Percentiles rank a stretch among this genome's conserved stretches.
Conservation (phyloP, 2,888 invertebrate species). For the Epiperipatus broadwayi region DNA sequence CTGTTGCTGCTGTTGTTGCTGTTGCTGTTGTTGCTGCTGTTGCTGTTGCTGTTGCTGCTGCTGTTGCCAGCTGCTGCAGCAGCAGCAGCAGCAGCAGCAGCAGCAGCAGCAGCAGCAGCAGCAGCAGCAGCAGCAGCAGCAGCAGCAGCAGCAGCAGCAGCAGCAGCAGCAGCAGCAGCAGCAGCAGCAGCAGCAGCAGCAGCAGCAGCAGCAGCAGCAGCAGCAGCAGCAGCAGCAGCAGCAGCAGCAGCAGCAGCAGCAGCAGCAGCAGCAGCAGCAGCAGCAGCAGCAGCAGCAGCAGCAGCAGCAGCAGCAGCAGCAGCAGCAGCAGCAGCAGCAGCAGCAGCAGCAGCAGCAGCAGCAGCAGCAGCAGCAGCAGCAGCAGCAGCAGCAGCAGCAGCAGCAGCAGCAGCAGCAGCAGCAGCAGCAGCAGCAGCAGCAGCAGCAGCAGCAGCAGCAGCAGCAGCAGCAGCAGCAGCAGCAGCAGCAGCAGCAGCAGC, state of each 20-base stretch:
- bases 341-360: constrained; percentile 3
- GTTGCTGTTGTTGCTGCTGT: too few relatives aligned
- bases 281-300: constrained; percentile 3
- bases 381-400: constrained; percentile 3
- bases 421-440: constrained; percentile 3
- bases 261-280: constrained; percentile 3
- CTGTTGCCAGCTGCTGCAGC: too few relatives aligned
- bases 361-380: constrained; percentile 3
- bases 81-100: constrained; percentile 3
- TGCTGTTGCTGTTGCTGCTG: not conserved
- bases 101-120: constrained; percentile 3
- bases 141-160: constrained; percentile 3
- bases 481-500: constrained; percentile 3
- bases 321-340: constrained; percentile 3
- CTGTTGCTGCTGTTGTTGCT: too few relatives aligned
- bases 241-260: constrained; percentile 3
- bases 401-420: constrained; percentile 8
- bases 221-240: constrained; percentile 3
- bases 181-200: constrained; percentile 3
- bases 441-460: constrained; percentile 3
- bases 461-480: constrained; percentile 3
- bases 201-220: constrained; percentile 3
- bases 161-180: constrained; percentile 3
- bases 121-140: constrained; percentile 3
- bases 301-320: constrained; percentile 3